Evolutionary conservation across 2,797 vertebrate species (phyloP).

Genomic region (Eptatretus atami): DNA sequence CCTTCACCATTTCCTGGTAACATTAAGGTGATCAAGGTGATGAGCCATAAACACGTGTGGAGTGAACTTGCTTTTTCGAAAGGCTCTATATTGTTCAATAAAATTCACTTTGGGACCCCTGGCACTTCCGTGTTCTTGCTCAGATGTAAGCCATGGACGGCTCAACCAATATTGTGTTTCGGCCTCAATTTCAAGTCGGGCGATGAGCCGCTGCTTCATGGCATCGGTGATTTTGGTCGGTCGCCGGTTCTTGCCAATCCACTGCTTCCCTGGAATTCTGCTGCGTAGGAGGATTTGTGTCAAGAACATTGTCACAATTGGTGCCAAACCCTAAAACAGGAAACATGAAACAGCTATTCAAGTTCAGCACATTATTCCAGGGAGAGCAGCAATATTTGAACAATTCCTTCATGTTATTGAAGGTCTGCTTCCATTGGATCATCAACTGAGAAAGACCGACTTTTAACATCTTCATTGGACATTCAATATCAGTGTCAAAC

Average conservation of each 20-base stretch:
- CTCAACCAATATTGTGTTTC: slow-evolving; percentile 88
- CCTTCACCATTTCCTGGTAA: slow-evolving; percentile 30
- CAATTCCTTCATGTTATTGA: too few relatives aligned
- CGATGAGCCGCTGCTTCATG: slow-evolving; percentile 28
- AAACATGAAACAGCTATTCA: too few relatives aligned
- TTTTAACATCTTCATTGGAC: too few relatives aligned
- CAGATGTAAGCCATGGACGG: slow-evolving; percentile 29
- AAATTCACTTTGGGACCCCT: too few relatives aligned
- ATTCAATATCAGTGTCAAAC: too few relatives aligned
- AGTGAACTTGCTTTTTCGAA: slow-evolving; percentile 25
- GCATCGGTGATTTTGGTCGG: slow-evolving; percentile 24
- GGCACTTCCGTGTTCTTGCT: slow-evolving; percentile 27
- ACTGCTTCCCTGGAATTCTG: slow-evolving; percentile 40
- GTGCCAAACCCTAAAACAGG: neutral
- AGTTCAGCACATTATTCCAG: too few relatives aligned
- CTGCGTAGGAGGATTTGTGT: slow-evolving; percentile 33
- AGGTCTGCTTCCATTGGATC: too few relatives aligned
- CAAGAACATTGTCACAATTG: slow-evolving; percentile 33
- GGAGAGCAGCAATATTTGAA: too few relatives aligned
- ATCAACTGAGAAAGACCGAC: too few relatives aligned
- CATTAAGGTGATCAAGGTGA: slow-evolving; percentile 39
- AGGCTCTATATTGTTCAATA: slow-evolving; percentile 14
- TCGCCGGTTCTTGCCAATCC: slow-evolving; percentile 64
- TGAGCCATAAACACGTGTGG: slow-evolving; percentile 24
- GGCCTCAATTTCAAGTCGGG: slow-evolving; percentile 40